A percentile compares a stretch with the other conserved stretches of the same genome.
Conservation (phyloP, 2,113 vertebrate genomes). For the Orycteropus afer region DNA sequence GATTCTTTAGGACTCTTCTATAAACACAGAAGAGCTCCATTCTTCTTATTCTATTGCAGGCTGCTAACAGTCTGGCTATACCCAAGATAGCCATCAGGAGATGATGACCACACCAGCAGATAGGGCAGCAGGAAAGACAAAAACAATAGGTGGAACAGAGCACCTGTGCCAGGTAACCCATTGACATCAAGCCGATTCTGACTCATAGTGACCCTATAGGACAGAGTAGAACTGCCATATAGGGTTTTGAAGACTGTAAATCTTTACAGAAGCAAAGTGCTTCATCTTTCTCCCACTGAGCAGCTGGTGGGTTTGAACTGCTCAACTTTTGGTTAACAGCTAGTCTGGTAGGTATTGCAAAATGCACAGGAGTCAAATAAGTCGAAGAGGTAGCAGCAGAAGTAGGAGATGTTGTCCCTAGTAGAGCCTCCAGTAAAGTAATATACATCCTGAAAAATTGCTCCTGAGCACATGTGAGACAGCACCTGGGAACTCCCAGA, state of each 20-base stretch:
- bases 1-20: neutral
- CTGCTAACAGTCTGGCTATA: neutral
- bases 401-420: too few relatives aligned
- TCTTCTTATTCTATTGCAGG: neutral
- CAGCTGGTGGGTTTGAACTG: too few relatives aligned
- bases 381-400: neutral
- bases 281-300: too few relatives aligned
- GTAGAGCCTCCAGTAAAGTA: neutral
- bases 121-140: neutral
- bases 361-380: neutral
- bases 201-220: too few relatives aligned
- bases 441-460: neutral
- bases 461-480: neutral
- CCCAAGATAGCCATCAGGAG: neutral
- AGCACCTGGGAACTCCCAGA: neutral
- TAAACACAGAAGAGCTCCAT: neutral
- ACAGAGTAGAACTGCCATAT: too few relatives aligned
- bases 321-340: too few relatives aligned
- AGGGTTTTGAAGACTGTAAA: too few relatives aligned
- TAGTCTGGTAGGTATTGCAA: too few relatives aligned
- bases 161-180: too few relatives aligned
- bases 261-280: too few relatives aligned
- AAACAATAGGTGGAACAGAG: neutral
- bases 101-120: neutral
- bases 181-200: too few relatives aligned